Percentiles rank a stretch among this genome's conserved stretches.
Evolutionary conservation across 1,140 invertebrate genomes (phyloP).

Genomic region (Leptonema lineaticorne): DNA sequence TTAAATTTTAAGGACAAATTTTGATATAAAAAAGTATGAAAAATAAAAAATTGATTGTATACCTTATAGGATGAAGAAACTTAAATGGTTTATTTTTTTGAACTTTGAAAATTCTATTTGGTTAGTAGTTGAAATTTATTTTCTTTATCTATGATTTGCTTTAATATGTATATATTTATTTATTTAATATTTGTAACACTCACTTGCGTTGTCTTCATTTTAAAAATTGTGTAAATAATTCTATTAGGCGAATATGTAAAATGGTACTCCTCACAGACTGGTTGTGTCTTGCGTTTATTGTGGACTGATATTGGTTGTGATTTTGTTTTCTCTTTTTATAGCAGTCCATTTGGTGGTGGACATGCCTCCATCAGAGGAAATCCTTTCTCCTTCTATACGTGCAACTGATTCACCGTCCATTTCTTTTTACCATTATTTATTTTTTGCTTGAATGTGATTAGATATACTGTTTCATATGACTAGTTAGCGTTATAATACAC

Average conservation of each 20-base stretch:
- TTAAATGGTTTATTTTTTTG: no score
- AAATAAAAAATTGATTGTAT: no score
- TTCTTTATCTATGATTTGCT: no score
- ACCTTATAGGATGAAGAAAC: no score
- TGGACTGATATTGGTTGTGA: slow-evolving; percentile 21
- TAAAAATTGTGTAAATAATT: not conserved
- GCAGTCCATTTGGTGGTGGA: not conserved
- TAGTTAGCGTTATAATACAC: no score
- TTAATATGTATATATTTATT: not conserved
- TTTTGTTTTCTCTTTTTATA: slow-evolving; percentile 22
- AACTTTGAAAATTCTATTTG: no score
- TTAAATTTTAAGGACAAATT: no score
- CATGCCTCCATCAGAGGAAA: slow-evolving; percentile 8
- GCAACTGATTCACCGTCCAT: not conserved
- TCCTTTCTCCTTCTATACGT: slow-evolving; percentile 21
- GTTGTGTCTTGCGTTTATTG: not conserved
- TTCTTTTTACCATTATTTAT: not conserved
- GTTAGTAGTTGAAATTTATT: no score
- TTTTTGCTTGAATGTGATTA: not conserved
- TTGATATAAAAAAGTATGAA: no score
- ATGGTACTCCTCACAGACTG: not conserved
- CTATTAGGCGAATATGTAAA: no score
- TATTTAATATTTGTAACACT: slow-evolving; percentile 1
- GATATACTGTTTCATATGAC: no score
- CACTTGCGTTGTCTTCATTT: slow-evolving; percentile 27